phyloP scores from a whole-genome alignment of 1,140 invertebrate genomes.

The Nephotettix cincticeps region DNA sequence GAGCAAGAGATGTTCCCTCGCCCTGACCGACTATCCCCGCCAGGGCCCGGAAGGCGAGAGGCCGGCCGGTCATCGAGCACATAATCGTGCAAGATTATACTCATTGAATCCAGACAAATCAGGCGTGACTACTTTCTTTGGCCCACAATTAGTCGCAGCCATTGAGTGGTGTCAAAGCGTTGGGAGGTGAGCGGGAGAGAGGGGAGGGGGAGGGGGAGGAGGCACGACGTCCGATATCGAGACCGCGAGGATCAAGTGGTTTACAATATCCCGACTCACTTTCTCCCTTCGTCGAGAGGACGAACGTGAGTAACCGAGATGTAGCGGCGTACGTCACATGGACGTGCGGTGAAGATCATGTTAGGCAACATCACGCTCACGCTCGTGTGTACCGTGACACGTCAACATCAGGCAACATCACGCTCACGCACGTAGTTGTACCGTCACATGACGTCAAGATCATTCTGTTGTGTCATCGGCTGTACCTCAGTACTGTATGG shows the following conservation, averaged over 20 bases:
- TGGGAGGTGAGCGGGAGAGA: neutral
- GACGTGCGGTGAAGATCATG: neutral
- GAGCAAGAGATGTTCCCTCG: too few relatives aligned
- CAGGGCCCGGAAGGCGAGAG: too few relatives aligned
- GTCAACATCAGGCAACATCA: neutral
- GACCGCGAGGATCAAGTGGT: neutral
- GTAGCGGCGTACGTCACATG: neutral
- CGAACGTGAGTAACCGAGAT: neutral
- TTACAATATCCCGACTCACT: neutral
- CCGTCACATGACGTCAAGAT: neutral
- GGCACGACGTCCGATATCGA: neutral
- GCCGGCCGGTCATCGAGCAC: neutral
- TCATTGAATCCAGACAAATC: slow-evolving; percentile 8
- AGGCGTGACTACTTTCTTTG: slow-evolving; percentile 11
- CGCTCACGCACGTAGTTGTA: neutral
- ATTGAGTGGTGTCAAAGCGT: neutral
- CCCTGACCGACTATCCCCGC: too few relatives aligned
- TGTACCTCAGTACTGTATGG: neutral
- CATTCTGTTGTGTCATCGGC: neutral
- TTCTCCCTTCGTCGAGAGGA: neutral
- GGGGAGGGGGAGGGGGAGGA: neutral
- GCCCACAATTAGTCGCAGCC: slow-evolving; percentile 2
- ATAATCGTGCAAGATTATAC: slow-evolving; percentile 9
- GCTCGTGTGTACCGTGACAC: neutral
- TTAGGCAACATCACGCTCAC: neutral